These are phyloP conservation scores for Trididemnum clinides DNA, from an alignment of 23 tunicate species.

Conservation along the genomic window DNA sequence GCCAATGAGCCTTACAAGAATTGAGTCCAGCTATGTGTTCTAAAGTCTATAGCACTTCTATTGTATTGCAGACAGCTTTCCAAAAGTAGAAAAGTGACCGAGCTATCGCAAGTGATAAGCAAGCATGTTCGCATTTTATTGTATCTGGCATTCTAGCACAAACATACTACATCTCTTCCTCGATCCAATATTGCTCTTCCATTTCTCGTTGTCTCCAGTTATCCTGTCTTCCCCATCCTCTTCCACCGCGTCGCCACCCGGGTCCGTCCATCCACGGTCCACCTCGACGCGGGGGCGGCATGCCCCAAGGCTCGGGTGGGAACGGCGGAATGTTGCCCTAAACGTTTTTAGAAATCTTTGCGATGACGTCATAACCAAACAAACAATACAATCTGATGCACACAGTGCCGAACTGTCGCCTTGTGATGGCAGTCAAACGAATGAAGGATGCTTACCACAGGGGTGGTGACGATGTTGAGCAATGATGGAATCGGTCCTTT, in stretches of 20 bases:
- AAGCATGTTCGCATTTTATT: no score
- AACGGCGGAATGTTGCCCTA: slow-evolving; percentile 35
- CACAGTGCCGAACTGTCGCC: no score
- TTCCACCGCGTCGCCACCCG: slow-evolving; percentile 20
- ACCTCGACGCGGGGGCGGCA: slow-evolving; percentile 44
- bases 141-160: no score
- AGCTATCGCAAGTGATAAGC: no score
- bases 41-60: no score
- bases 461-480: slow-evolving; percentile 42
- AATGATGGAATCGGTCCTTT: slow-evolving; percentile 34
- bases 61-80: no score
- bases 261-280: slow-evolving; percentile 63
- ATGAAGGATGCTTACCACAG: slow-evolving; percentile 14
- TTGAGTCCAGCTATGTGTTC: no score
- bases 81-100: no score
- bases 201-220: slow-evolving; percentile 71
- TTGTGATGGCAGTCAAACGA: background rate
- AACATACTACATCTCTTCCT: slow-evolving; percentile 55
- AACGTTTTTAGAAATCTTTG: no score
- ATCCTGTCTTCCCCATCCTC: slow-evolving; percentile 29
- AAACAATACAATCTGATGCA: no score
- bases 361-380: no score
- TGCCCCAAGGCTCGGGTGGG: slow-evolving; percentile 51
- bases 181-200: slow-evolving; percentile 78
- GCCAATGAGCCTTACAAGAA: no score